phyloP scores from a whole-genome alignment of 2,888 invertebrate species.

The Augiades crinisus region DNA sequence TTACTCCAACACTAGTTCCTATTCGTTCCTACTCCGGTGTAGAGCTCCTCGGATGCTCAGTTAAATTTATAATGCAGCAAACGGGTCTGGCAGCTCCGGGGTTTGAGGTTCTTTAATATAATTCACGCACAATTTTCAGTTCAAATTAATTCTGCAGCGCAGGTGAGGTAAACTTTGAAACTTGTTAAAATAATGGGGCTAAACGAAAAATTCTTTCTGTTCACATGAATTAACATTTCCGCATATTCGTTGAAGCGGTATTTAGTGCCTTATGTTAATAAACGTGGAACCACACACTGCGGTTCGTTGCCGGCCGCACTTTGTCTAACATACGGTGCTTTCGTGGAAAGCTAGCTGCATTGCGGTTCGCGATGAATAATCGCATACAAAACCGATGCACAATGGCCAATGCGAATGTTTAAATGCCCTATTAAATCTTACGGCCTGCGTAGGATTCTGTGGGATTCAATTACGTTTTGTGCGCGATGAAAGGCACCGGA shows the following conservation, averaged over 20 bases:
- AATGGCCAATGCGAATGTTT: conserved; percentile 80
- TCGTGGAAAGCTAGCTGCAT: conserved; percentile 66
- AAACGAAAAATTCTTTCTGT: conserved; percentile 40
- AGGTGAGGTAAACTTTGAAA: neutral
- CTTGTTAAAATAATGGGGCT: neutral
- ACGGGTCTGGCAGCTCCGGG: conserved; percentile 43
- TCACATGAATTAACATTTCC: conserved; percentile 36
- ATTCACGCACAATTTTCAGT: conserved; percentile 27
- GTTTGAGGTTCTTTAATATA: conserved; percentile 39
- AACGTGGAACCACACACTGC: conserved; percentile 53
- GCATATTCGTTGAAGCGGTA: conserved; percentile 33
- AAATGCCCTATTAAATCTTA: conserved; percentile 82
- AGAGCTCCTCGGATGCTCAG: conserved; percentile 52
- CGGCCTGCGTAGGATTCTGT: conserved; percentile 78
- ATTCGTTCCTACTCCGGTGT: conserved; percentile 48
- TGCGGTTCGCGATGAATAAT: conserved; percentile 75
- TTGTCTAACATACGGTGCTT: conserved; percentile 60
- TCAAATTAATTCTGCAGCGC: neutral
- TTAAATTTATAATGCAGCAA: conserved; percentile 53
- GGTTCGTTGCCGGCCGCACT: conserved; percentile 51
- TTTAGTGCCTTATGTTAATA: conserved; percentile 42
- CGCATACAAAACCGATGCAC: conserved; percentile 74
- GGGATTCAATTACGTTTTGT: conserved; percentile 82
- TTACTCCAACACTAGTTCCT: conserved; percentile 42
- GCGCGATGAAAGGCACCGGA: conserved; percentile 76